Evolutionary conservation across 2,888 invertebrate species (phyloP).

Genomic region (Dicranocentrus wangi): DNA sequence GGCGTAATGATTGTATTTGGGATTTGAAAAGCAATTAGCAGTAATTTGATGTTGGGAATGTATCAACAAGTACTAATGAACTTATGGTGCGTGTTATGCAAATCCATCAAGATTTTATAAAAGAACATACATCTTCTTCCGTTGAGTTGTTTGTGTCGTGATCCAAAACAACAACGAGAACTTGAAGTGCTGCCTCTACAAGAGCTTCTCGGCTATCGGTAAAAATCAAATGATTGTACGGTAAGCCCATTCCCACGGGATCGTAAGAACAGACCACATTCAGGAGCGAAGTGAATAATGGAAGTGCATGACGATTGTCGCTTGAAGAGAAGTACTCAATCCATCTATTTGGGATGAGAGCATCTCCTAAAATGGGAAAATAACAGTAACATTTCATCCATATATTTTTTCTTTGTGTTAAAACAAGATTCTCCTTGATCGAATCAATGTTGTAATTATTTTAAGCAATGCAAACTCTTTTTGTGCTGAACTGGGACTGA

Average conservation of each 20-base stretch:
- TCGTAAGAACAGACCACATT: conserved; percentile 98
- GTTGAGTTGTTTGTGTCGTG: conserved; percentile 82
- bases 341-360: conserved; percentile 79
- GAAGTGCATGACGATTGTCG: conserved; percentile 90
- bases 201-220: conserved; percentile 93
- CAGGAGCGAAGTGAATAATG: conserved; percentile 96
- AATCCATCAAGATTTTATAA: too few relatives aligned
- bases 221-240: conserved; percentile 98
- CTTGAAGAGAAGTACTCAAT: conserved; percentile 80
- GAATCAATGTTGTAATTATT: neutral
- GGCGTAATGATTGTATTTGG: too few relatives aligned
- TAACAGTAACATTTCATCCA: conserved; percentile 13
- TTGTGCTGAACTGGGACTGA: too few relatives aligned
- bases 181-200: conserved; percentile 93
- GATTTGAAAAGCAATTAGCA: too few relatives aligned
- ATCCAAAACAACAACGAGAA: conserved; percentile 95
- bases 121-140: conserved; percentile 79
- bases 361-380: conserved; percentile 73
- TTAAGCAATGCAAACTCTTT: neutral
- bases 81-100: too few relatives aligned
- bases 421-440: conserved; percentile 17
- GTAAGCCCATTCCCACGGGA: conserved; percentile 96
- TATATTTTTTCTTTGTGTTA: conserved; percentile 9
- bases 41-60: too few relatives aligned
- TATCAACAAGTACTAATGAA: too few relatives aligned